Conservation (phyloP, 2,888 invertebrate genomes). For the Fragum fragum region DNA sequence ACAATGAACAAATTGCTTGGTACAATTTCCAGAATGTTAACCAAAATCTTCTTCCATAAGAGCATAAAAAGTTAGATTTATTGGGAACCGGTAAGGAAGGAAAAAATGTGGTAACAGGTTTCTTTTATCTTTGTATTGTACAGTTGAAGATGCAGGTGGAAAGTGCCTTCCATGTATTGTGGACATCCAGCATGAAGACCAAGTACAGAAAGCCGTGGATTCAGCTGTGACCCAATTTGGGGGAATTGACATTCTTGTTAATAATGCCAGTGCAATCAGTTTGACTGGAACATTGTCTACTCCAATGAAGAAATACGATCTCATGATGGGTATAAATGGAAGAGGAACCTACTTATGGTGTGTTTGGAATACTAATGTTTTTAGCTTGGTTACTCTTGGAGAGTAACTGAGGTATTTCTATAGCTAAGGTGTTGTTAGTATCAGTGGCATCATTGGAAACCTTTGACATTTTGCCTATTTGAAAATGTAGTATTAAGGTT, state of each 20-base stretch:
- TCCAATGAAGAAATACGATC: constrained; percentile 98
- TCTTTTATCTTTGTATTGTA: constrained; percentile 80
- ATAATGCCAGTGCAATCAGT: constrained; percentile 98
- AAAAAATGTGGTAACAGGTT: too few species aligned
- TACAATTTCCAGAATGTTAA: too few species aligned
- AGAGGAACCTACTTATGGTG: constrained; percentile 98
- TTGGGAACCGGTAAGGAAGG: too few species aligned
- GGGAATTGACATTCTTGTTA: constrained; percentile 96
- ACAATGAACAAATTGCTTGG: too few species aligned
- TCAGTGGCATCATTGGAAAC: too few species aligned
- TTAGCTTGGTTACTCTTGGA: background rate
- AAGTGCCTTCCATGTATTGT: constrained; percentile 95
- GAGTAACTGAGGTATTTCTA: background rate
- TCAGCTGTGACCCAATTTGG: constrained; percentile 94
- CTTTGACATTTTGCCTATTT: too few species aligned
- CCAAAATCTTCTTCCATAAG: too few species aligned
- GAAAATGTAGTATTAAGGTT: too few species aligned
- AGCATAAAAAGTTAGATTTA: too few species aligned
- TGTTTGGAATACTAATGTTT: background rate
- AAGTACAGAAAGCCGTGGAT: constrained; percentile 88
- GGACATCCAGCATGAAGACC: constrained; percentile 94
- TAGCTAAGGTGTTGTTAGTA: too few species aligned
- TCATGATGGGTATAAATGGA: constrained; percentile 98
- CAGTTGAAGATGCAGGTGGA: constrained; percentile 95
- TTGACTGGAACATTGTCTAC: constrained; percentile 92